A percentile compares a stretch with the other conserved stretches of the same genome.
Conservation (phyloP, 2,888 invertebrate genomes). For the Nephrotoma appendiculata region DNA sequence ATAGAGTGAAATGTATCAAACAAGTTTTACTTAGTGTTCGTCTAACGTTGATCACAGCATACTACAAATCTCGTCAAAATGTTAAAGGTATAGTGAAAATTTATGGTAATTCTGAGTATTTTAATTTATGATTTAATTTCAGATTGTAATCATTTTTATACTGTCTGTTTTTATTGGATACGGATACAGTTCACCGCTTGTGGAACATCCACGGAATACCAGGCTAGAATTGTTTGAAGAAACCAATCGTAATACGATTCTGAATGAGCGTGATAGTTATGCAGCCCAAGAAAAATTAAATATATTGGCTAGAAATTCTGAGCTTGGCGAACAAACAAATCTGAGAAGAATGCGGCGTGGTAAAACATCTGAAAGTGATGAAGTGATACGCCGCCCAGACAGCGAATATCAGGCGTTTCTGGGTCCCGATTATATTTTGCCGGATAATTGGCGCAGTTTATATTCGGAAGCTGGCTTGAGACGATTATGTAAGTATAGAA, state of each 20-base stretch:
- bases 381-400: not conserved
- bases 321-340: not conserved
- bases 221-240: not conserved
- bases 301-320: not conserved
- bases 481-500: not conserved
- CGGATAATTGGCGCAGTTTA: not conserved
- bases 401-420: not conserved
- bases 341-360: not conserved
- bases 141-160: not conserved
- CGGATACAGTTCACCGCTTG: not conserved
- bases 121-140: not conserved
- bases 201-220: not conserved
- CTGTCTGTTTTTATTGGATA: not conserved
- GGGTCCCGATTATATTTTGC: not conserved
- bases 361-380: not conserved
- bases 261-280: not conserved
- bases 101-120: not conserved
- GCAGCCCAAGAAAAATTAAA: not conserved
- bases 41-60: not conserved
- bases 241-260: not conserved
- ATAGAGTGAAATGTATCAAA: not conserved
- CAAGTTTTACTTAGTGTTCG: not conserved
- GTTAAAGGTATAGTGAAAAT: not conserved
- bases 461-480: not conserved
- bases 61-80: not conserved